Evolutionary conservation across 1,140 invertebrate species (phyloP).

Genomic region (Papilio glaucus): DNA sequence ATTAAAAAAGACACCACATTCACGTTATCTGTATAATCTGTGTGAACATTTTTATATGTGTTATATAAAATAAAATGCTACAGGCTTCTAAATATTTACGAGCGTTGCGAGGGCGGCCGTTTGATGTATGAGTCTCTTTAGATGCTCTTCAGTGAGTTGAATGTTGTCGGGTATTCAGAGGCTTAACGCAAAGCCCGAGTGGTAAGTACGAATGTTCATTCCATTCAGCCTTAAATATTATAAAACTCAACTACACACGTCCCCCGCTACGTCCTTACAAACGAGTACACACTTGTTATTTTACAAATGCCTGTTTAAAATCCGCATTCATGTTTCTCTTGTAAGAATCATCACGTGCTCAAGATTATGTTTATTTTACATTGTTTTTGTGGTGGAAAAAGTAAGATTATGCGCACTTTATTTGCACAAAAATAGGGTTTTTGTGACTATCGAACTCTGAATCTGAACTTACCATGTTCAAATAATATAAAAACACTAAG

Average conservation of each 20-base stretch:
- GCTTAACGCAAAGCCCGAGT: slow-evolving; percentile 1
- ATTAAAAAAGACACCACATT: neutral
- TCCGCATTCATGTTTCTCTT: neutral
- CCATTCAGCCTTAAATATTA: slow-evolving; percentile 22
- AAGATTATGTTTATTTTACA: neutral
- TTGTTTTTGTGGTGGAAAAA: neutral
- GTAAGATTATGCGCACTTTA: no score
- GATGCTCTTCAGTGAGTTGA: slow-evolving; percentile 16
- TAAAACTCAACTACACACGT: slow-evolving; percentile 8
- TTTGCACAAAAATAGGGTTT: no score
- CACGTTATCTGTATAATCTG: slow-evolving; percentile 8
- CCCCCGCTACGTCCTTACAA: slow-evolving; percentile 3
- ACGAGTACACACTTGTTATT: neutral
- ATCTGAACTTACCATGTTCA: no score
- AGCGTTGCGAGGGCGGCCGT: slow-evolving; percentile 11
- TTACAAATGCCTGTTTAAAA: neutral
- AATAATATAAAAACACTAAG: no score
- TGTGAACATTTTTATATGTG: neutral
- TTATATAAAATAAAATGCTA: neutral
- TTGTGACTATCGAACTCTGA: no score
- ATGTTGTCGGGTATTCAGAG: slow-evolving; percentile 15
- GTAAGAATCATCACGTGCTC: neutral
- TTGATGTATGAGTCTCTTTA: slow-evolving; percentile 11
- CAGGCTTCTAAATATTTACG: slow-evolving; percentile 9
- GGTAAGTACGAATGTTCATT: slow-evolving; percentile 13